Evolutionary conservation across 2,797 vertebrate genomes (phyloP).

Genomic region (Danio kyathit): DNA sequence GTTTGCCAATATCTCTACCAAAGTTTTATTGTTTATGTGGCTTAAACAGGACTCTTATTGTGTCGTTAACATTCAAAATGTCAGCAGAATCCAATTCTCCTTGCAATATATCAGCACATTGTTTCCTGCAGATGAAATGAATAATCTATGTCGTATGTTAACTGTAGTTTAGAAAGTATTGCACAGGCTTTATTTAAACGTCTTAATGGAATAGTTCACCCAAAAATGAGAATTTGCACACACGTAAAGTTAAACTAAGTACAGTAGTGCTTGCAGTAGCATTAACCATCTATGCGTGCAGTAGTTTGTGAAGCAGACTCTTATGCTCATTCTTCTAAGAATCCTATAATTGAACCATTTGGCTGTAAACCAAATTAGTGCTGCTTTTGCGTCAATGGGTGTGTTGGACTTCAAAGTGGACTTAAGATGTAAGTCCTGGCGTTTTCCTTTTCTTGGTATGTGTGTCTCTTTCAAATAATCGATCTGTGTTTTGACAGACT

Average conservation of each 20-base stretch:
- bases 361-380: slow-evolving; percentile 15
- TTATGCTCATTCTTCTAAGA: slow-evolving; percentile 6
- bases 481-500: not conserved
- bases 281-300: not conserved
- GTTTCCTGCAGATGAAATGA: not conserved
- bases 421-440: slow-evolving; percentile 1
- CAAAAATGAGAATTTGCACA: not conserved
- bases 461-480: not conserved
- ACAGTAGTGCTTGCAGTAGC: not conserved
- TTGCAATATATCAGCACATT: not conserved
- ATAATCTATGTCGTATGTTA: not conserved
- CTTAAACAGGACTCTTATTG: not conserved
- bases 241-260: not conserved
- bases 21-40: slow-evolving; percentile 15
- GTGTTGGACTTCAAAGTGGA: not conserved
- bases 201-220: not conserved
- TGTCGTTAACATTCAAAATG: slow-evolving; percentile 1
- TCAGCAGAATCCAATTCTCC: not conserved
- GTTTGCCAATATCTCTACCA: not conserved
- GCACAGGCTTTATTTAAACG: not conserved
- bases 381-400: slow-evolving; percentile 4
- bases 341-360: slow-evolving; percentile 7
- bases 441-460: not conserved
- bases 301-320: not conserved
- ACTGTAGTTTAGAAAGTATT: not conserved